phyloP scores from a whole-genome alignment of 2,888 invertebrate species.

The Oscheius sp. region DNA sequence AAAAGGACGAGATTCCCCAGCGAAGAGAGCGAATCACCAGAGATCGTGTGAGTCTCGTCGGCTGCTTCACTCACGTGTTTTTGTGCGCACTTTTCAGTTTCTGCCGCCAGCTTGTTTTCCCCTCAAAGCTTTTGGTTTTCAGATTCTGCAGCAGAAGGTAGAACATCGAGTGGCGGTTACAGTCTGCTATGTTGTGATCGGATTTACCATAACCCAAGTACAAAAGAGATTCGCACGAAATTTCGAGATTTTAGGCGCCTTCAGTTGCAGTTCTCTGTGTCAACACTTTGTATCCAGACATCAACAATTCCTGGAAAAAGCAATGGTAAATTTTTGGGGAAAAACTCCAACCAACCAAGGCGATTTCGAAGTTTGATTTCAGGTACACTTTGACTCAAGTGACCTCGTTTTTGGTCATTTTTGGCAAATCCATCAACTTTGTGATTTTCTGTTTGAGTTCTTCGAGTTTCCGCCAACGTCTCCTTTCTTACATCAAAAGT shows the following conservation, averaged over 20 bases:
- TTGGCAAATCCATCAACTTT: constrained; percentile 65
- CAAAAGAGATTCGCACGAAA: too few relatives aligned
- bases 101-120: background rate
- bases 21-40: constrained; percentile 1
- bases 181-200: constrained; percentile 63
- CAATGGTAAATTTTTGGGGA: constrained; percentile 14
- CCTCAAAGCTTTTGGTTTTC: background rate
- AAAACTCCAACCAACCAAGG: too few relatives aligned
- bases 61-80: background rate
- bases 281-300: constrained; percentile 39
- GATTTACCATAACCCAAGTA: constrained; percentile 64
- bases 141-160: constrained; percentile 54
- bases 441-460: constrained; percentile 63
- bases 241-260: constrained; percentile 43
- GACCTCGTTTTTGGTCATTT: constrained; percentile 55
- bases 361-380: background rate
- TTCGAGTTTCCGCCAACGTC: constrained; percentile 53
- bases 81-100: constrained; percentile 4
- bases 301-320: constrained; percentile 25
- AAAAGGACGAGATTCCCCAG: background rate
- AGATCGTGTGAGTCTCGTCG: background rate
- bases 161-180: constrained; percentile 65
- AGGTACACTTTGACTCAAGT: constrained; percentile 47
- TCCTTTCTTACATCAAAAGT: constrained; percentile 34
- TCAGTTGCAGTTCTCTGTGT: constrained; percentile 56